These are phyloP conservation scores for Xanthia togata DNA, from an alignment of 2,888 invertebrate genomes.

Conservation along the genomic window DNA sequence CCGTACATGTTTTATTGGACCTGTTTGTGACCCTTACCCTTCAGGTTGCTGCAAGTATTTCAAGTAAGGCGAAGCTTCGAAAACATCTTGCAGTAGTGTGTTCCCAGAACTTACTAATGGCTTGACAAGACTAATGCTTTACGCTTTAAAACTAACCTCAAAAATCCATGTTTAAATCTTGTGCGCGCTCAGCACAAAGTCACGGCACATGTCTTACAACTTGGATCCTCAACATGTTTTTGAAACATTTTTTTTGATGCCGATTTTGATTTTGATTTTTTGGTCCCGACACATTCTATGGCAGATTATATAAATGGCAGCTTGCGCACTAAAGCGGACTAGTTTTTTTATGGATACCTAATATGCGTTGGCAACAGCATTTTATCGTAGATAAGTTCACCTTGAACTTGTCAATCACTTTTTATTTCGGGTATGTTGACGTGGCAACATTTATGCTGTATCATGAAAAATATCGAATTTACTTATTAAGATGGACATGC, in stretches of 20 bases:
- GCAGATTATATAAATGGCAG: not conserved
- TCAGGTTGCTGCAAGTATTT: conserved; percentile 19
- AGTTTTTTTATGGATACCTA: not conserved
- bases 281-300: not conserved
- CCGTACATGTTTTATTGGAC: conserved; percentile 28
- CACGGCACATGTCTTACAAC: not conserved
- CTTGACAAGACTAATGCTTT: not conserved
- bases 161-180: too few species aligned
- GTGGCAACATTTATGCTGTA: conserved; percentile 24
- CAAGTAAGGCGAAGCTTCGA: not conserved
- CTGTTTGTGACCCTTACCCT: conserved; percentile 24
- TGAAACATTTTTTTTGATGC: not conserved
- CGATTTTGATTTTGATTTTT: too few species aligned
- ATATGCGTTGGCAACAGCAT: conserved; percentile 3
- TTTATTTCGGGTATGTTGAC: conserved; percentile 35
- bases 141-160: not conserved
- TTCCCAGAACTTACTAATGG: not conserved
- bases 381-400: conserved; percentile 20
- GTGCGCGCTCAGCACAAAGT: too few species aligned
- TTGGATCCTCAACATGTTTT: not conserved
- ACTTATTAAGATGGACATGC: conserved; percentile 42
- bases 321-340: not conserved
- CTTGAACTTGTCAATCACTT: conserved; percentile 34
- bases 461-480: conserved; percentile 27
- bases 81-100: conserved; percentile 13